phyloP scores from a whole-genome alignment of 2,113 vertebrate species.

The Lanius collurio region DNA sequence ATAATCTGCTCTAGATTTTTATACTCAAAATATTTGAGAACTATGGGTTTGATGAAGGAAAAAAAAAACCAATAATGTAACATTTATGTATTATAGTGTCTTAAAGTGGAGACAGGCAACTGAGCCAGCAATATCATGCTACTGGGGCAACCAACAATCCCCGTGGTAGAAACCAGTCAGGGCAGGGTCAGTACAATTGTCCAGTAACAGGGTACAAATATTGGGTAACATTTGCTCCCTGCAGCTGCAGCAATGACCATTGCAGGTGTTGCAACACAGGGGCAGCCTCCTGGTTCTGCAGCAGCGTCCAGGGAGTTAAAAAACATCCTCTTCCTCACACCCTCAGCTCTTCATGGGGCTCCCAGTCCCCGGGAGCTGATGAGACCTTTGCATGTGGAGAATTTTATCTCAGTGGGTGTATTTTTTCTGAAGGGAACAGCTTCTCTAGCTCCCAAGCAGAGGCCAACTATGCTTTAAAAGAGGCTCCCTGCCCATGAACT shows the following conservation, averaged over 20 bases:
- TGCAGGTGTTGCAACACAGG: neutral
- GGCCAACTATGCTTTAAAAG: neutral
- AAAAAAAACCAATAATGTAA: neutral
- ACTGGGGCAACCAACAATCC: neutral
- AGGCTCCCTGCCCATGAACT: neutral
- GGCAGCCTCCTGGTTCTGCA: neutral
- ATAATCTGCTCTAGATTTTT: neutral
- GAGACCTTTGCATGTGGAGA: neutral
- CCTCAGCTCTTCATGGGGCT: neutral
- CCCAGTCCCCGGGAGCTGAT: neutral
- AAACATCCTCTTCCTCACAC: neutral
- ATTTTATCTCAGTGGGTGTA: neutral
- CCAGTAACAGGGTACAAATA: neutral
- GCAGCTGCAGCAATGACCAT: neutral
- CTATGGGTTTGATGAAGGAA: neutral
- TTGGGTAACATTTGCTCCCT: neutral
- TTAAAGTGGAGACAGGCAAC: neutral
- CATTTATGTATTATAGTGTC: neutral
- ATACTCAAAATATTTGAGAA: neutral
- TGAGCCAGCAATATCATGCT: neutral
- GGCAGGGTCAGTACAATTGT: neutral
- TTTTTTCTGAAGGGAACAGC: neutral
- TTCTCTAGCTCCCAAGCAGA: neutral
- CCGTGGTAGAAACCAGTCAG: neutral
- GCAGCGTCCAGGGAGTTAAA: neutral